Evolutionary conservation across 2,797 vertebrate genomes (phyloP).

Genomic region (Neoniphon sammara): DNA sequence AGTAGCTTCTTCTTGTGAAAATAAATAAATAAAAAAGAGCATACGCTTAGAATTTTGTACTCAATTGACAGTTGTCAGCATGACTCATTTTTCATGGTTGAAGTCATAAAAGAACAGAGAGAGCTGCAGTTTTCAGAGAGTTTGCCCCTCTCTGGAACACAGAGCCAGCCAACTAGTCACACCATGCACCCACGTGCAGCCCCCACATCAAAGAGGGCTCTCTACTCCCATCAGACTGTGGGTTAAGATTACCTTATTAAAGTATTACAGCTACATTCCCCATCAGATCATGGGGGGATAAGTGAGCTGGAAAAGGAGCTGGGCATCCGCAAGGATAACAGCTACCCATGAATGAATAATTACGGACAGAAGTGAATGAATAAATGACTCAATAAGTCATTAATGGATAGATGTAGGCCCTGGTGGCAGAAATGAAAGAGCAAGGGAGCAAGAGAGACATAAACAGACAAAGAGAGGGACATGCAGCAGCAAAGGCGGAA

Average conservation of each 20-base stretch:
- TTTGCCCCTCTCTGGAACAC: slow-evolving; percentile 14
- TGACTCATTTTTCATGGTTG: slow-evolving; percentile 36
- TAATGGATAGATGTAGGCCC: not conserved
- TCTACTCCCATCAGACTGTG: slow-evolving; percentile 6
- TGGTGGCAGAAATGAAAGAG: slow-evolving; percentile 1
- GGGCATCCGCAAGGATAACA: slow-evolving; percentile 2
- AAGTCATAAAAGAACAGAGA: slow-evolving; percentile 26
- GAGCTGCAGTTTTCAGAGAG: slow-evolving; percentile 17
- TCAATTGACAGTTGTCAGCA: slow-evolving; percentile 21
- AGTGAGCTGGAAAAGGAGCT: slow-evolving; percentile 1
- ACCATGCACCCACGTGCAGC: slow-evolving; percentile 38
- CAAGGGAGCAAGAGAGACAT: not conserved
- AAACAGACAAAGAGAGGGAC: not conserved
- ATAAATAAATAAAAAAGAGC: not conserved
- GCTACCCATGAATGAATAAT: slow-evolving; percentile 17
- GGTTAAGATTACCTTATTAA: slow-evolving; percentile 26
- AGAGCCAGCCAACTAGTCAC: slow-evolving; percentile 40
- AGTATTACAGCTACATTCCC: slow-evolving; percentile 24
- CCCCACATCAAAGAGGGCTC: slow-evolving; percentile 50
- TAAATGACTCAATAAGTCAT: slow-evolving; percentile 11
- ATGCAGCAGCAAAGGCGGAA: not conserved
- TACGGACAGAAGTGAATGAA: slow-evolving; percentile 5
- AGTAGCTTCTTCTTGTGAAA: slow-evolving; percentile 18
- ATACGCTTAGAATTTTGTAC: not conserved
- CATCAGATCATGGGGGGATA: slow-evolving; percentile 12